These are phyloP conservation scores for Hipposideros larvatus DNA, from an alignment of 2,797 vertebrate species.

Conservation along the genomic window DNA sequence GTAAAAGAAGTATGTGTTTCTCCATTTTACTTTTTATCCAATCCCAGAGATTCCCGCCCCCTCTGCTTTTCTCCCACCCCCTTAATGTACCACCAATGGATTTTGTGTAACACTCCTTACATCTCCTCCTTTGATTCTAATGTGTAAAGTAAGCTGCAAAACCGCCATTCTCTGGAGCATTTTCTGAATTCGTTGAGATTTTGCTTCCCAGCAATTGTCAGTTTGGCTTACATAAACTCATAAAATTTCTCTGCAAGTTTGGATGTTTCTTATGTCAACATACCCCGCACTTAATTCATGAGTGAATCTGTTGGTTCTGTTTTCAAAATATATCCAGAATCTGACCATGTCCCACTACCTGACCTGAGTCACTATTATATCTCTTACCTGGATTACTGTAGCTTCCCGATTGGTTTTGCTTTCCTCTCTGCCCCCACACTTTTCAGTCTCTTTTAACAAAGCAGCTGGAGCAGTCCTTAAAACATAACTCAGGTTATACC, in stretches of 20 bases:
- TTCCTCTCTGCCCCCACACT: neutral
- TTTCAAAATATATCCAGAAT: neutral
- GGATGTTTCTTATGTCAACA: too few relatives aligned
- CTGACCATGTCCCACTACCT: neutral
- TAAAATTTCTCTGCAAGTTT: neutral
- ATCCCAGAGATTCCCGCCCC: too few relatives aligned
- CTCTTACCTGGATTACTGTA: neutral
- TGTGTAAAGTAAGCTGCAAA: too few relatives aligned
- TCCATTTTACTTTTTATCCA: too few relatives aligned
- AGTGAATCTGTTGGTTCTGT: constrained; percentile 11
- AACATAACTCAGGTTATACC: neutral
- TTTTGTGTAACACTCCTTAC: too few relatives aligned
- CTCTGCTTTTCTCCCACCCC: too few relatives aligned
- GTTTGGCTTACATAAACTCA: neutral
- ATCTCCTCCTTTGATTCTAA: too few relatives aligned
- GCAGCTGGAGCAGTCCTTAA: neutral
- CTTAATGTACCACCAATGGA: too few relatives aligned
- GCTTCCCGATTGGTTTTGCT: neutral
- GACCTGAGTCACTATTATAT: neutral
- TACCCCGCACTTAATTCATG: neutral
- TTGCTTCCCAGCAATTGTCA: too few relatives aligned
- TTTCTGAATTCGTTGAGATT: too few relatives aligned
- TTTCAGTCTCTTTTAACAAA: neutral
- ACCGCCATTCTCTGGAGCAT: too few relatives aligned
- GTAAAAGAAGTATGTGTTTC: too few relatives aligned